Evolutionary conservation across 2,888 invertebrate species (phyloP).

Genomic region (Melitaea athalia): DNA sequence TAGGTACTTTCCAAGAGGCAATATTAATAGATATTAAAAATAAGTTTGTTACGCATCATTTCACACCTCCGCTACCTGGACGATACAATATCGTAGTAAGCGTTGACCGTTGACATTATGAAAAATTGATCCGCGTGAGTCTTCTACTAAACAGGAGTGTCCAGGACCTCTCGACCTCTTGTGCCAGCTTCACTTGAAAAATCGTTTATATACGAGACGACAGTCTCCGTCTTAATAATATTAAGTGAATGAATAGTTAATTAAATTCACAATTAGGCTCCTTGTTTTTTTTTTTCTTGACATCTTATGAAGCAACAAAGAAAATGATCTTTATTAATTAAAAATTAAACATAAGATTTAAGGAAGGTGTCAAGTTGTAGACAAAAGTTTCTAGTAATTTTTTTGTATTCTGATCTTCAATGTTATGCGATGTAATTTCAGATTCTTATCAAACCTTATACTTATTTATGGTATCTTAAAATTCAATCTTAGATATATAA

Average conservation of each 20-base stretch:
- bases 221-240: slow-evolving; percentile 20
- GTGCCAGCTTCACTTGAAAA: slow-evolving; percentile 28
- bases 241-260: slow-evolving; percentile 26
- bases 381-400: too few species aligned
- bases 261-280: slow-evolving; percentile 17
- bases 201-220: slow-evolving; percentile 32
- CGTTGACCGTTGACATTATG: slow-evolving; percentile 47
- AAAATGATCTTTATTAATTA: neutral
- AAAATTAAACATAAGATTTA: neutral
- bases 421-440: too few species aligned
- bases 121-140: slow-evolving; percentile 49
- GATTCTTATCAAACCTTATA: too few species aligned
- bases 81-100: slow-evolving; percentile 40
- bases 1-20: slow-evolving; percentile 6
- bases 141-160: slow-evolving; percentile 42
- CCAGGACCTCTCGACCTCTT: slow-evolving; percentile 16
- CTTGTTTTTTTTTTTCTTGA: neutral
- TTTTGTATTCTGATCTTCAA: too few species aligned
- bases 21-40: slow-evolving; percentile 40
- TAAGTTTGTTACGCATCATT: slow-evolving; percentile 34
- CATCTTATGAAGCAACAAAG: slow-evolving; percentile 5
- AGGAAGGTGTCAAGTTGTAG: too few species aligned
- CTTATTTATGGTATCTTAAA: too few species aligned
- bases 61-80: slow-evolving; percentile 33
- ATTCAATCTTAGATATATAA: too few species aligned